These are phyloP conservation scores for Edolisoma coerulescens DNA, from an alignment of 2,113 vertebrate genomes.

Conservation along the genomic window DNA sequence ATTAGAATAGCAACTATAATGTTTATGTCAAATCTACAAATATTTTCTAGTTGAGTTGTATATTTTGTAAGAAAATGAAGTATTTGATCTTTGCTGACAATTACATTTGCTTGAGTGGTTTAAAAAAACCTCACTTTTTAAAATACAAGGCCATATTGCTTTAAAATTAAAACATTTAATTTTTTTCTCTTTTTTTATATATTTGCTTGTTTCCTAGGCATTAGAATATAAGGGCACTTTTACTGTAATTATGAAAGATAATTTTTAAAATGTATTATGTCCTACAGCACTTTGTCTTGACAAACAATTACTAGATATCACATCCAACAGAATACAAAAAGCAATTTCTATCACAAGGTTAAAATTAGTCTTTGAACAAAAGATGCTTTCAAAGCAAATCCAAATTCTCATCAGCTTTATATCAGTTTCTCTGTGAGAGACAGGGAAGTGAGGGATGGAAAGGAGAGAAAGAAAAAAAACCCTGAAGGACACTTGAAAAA, in stretches of 20 bases:
- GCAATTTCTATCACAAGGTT: conserved; percentile 73
- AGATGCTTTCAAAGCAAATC: conserved; percentile 68
- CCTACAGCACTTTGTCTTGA: conserved; percentile 72
- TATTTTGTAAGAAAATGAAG: neutral
- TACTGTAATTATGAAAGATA: conserved; percentile 64
- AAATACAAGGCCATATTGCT: neutral
- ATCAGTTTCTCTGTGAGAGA: conserved; percentile 40
- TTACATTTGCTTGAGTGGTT: neutral
- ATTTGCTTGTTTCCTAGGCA: conserved; percentile 26
- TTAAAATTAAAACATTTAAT: conserved; percentile 8
- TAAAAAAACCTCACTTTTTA: neutral
- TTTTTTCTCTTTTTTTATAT: neutral
- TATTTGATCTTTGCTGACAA: neutral
- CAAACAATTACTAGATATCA: conserved; percentile 74
- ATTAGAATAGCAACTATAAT: neutral
- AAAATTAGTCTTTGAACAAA: conserved; percentile 77
- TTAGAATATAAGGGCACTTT: conserved; percentile 30
- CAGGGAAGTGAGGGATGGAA: neutral
- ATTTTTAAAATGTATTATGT: conserved; percentile 59
- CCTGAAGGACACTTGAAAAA: conserved; percentile 69
- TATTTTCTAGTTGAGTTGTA: neutral
- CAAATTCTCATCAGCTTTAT: conserved; percentile 63
- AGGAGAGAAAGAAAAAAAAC: neutral
- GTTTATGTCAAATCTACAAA: neutral
- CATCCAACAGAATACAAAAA: conserved; percentile 71